These are phyloP conservation scores for Nannoperca obscura DNA, from an alignment of 2,797 vertebrate species.

Conservation along the genomic window DNA sequence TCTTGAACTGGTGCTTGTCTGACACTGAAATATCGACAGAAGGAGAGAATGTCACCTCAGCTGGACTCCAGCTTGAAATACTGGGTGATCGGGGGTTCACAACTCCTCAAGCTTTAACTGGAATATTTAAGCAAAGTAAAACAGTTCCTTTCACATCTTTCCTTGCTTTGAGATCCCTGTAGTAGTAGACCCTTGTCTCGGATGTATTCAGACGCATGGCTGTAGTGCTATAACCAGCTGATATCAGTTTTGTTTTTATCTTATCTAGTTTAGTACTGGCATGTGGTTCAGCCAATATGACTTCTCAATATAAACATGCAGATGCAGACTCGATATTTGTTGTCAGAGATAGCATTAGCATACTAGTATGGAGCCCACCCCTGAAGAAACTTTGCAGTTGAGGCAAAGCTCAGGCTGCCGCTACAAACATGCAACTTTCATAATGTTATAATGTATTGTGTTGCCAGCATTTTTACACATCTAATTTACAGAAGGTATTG, in stretches of 20 bases:
- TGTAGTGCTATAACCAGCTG: not conserved
- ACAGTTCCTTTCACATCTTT: not conserved
- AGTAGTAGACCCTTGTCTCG: not conserved
- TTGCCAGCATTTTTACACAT: not conserved
- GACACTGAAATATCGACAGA: conserved; percentile 87
- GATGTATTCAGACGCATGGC: conserved; percentile 16
- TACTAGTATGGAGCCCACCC: not conserved
- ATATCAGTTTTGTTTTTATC: conserved; percentile 7
- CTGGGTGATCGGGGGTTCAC: not conserved
- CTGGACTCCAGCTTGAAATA: not conserved
- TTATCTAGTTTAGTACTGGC: no score
- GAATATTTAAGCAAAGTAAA: not conserved
- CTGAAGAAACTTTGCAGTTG: not conserved
- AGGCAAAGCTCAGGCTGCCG: not conserved
- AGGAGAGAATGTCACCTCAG: conserved; percentile 31
- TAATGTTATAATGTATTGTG: not conserved
- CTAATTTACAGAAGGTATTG: conserved; percentile 1
- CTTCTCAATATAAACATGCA: not conserved
- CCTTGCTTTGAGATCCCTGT: not conserved
- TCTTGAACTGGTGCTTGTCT: conserved; percentile 99
- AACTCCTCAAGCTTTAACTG: not conserved
- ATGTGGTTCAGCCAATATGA: not conserved
- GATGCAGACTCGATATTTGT: not conserved
- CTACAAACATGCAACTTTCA: not conserved
- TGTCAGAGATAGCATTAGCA: not conserved